Evolutionary conservation across 1,140 invertebrate genomes (phyloP).

Genomic region (Plodia interpunctella): DNA sequence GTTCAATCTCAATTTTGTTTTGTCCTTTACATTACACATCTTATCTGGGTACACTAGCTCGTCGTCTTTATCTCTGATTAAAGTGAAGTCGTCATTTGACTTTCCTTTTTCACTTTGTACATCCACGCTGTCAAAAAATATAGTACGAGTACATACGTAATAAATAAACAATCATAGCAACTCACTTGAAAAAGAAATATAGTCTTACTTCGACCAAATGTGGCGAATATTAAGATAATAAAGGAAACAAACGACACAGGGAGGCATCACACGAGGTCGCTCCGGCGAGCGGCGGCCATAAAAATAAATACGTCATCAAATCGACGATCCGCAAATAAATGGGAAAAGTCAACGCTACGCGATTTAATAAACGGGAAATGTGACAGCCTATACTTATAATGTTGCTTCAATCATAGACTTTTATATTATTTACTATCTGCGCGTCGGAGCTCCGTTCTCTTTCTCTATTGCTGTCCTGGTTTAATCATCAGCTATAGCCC

Average conservation of each 20-base stretch:
- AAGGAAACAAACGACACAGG: not conserved
- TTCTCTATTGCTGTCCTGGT: too few species aligned
- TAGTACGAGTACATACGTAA: too few species aligned
- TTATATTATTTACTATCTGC: too few species aligned
- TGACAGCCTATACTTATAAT: not conserved
- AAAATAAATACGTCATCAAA: not conserved
- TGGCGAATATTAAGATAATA: slow-evolving; percentile 4
- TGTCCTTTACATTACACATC: too few species aligned
- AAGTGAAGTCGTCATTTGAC: too few species aligned
- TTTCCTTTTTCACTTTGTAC: too few species aligned
- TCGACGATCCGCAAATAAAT: not conserved
- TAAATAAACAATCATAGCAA: not conserved
- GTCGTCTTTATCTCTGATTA: too few species aligned
- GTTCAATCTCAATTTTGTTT: too few species aligned
- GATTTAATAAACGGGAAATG: not conserved
- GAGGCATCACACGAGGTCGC: not conserved
- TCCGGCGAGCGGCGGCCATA: not conserved
- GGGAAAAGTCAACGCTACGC: not conserved
- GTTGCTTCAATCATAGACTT: not conserved
- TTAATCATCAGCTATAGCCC: too few species aligned
- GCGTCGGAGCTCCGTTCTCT: too few species aligned
- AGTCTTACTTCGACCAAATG: slow-evolving; percentile 1
- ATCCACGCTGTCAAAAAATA: too few species aligned
- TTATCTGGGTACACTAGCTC: too few species aligned
- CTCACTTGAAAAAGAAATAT: slow-evolving; percentile 6